Evolutionary conservation across 2,888 invertebrate genomes (phyloP).

Genomic region (Petrolisthes manimaculis): DNA sequence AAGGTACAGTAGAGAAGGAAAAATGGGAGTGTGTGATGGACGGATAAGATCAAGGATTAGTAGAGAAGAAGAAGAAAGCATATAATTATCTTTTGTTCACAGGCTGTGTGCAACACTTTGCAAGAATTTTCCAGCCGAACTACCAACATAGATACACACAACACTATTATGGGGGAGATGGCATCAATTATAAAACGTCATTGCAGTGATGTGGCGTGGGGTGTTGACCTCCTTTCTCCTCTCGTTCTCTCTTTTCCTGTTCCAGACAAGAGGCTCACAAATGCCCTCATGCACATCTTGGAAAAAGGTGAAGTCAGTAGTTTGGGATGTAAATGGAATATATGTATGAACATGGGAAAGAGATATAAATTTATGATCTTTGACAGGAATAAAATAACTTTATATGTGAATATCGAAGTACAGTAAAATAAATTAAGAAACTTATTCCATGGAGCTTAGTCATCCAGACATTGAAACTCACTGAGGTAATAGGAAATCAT

Average conservation of each 20-base stretch:
- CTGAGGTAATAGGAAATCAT: too few relatives aligned
- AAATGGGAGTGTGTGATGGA: too few relatives aligned
- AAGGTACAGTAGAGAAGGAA: too few relatives aligned
- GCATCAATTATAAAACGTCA: constrained; percentile 39
- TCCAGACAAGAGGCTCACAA: constrained; percentile 24
- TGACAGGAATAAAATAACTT: background rate
- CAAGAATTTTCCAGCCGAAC: constrained; percentile 47
- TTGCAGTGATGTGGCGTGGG: constrained; percentile 42
- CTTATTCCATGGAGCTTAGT: too few relatives aligned
- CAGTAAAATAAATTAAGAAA: too few relatives aligned
- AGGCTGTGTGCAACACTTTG: constrained; percentile 54
- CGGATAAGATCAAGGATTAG: too few relatives aligned
- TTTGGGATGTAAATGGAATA: background rate
- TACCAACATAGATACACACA: constrained; percentile 23
- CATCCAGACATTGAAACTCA: too few relatives aligned
- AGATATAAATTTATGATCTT: background rate
- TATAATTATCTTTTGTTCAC: background rate
- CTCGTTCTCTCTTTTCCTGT: constrained; percentile 12
- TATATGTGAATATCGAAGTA: background rate
- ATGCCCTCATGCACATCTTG: constrained; percentile 24
- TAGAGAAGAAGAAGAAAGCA: too few relatives aligned
- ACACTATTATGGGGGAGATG: constrained; percentile 33
- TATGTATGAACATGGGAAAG: background rate
- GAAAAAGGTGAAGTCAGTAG: constrained; percentile 32
- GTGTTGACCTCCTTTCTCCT: constrained; percentile 44